A percentile compares a stretch with the other conserved stretches of the same genome.
phyloP scores from a whole-genome alignment of 2,797 vertebrate species.

The Threskiornis aethiopicus region DNA sequence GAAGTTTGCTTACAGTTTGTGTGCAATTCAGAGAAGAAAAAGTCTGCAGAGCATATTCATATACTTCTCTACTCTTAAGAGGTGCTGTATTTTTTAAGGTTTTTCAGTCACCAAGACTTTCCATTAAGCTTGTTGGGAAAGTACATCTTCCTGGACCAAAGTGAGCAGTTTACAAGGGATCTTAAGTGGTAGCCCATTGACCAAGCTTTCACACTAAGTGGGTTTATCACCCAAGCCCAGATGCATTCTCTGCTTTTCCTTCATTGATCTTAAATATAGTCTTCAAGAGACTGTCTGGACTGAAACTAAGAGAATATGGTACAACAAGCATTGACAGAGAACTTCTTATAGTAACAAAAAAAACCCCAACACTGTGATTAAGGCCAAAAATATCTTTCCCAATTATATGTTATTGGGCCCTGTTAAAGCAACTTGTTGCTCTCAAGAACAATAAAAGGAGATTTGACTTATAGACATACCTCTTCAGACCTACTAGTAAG shows the following conservation, averaged over 20 bases:
- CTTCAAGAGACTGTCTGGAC: background rate
- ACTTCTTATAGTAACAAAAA: background rate
- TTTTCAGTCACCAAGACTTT: background rate
- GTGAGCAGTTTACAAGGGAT: background rate
- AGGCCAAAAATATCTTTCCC: background rate
- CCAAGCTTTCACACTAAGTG: background rate
- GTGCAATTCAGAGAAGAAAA: background rate
- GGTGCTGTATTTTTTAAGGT: background rate
- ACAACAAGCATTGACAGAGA: background rate
- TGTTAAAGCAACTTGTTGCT: background rate
- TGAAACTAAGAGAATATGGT: background rate
- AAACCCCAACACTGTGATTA: fast-evolving
- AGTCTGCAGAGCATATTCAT: background rate
- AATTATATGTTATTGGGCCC: background rate
- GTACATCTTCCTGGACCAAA: background rate
- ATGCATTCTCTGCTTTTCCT: background rate
- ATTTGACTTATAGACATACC: background rate
- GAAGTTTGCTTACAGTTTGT: background rate
- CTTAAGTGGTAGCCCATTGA: background rate
- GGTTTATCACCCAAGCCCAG: too few relatives aligned
- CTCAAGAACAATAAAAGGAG: background rate
- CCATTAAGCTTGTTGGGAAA: background rate
- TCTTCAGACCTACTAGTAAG: background rate
- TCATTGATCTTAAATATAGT: background rate
- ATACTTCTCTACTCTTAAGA: background rate